These are phyloP conservation scores for Philaethria dido DNA, from an alignment of 2,888 invertebrate genomes.

Conservation along the genomic window DNA sequence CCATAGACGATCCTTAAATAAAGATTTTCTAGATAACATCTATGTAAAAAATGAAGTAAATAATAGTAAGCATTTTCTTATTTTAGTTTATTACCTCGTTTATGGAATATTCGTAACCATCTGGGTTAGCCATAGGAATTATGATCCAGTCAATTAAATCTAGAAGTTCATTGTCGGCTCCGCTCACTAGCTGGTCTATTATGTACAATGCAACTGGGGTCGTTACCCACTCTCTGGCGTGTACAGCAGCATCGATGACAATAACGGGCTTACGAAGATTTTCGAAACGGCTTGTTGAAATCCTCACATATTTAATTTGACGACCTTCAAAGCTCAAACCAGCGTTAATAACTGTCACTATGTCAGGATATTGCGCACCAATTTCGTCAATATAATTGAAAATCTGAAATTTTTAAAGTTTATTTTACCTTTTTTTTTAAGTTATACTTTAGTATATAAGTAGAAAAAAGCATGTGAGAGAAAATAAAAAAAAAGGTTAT, in stretches of 20 bases:
- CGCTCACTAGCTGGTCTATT: constrained; percentile 86
- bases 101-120: constrained; percentile 88
- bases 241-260: constrained; percentile 85
- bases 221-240: constrained; percentile 90
- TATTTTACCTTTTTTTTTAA: too few species aligned
- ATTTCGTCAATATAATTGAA: constrained; percentile 74
- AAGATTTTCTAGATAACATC: background rate
- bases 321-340: constrained; percentile 84
- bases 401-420: constrained; percentile 65
- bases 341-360: constrained; percentile 81
- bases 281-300: constrained; percentile 79
- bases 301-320: constrained; percentile 83
- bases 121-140: constrained; percentile 88
- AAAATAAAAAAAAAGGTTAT: too few species aligned
- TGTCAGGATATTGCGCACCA: constrained; percentile 69
- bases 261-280: constrained; percentile 81
- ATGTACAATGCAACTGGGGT: constrained; percentile 87
- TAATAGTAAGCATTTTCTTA: background rate
- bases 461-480: too few species aligned
- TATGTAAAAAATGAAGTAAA: constrained; percentile 24
- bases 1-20: constrained; percentile 85
- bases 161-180: constrained; percentile 77
- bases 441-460: too few species aligned
- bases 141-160: constrained; percentile 86
- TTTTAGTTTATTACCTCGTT: constrained; percentile 61